Conservation (phyloP, 2,113 vertebrate genomes). For the Genyomyrus donnyi region DNA sequence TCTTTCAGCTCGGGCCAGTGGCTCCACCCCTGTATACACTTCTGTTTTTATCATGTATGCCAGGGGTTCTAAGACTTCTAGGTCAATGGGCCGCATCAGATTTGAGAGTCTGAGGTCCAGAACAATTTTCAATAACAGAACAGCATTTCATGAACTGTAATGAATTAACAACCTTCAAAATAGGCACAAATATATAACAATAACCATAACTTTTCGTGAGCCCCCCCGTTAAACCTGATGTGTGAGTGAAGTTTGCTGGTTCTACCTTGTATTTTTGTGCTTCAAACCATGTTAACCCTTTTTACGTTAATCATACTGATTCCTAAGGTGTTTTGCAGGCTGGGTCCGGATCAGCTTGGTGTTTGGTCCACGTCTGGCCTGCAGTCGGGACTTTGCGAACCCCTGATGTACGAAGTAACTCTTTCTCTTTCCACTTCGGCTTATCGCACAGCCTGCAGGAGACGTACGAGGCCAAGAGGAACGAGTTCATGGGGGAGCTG, state of each 20-base stretch:
- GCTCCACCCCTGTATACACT: background rate
- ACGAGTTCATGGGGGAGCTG: slow-evolving; percentile 93
- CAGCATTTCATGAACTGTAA: background rate
- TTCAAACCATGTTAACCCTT: too few relatives aligned
- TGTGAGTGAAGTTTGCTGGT: too few relatives aligned
- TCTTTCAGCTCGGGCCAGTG: background rate
- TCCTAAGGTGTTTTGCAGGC: background rate
- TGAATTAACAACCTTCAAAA: background rate
- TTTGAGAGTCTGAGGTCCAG: background rate
- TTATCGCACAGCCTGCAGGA: slow-evolving; percentile 77
- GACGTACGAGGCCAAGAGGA: slow-evolving; percentile 95
- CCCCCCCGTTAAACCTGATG: too few relatives aligned
- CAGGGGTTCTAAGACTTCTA: background rate
- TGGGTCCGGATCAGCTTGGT: background rate
- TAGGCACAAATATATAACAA: background rate
- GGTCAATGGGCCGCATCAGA: background rate
- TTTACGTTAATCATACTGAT: too few relatives aligned
- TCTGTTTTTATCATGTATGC: background rate
- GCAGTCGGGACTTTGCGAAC: too few relatives aligned
- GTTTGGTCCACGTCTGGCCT: background rate
- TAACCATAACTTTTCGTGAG: too few relatives aligned
- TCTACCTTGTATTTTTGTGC: too few relatives aligned
- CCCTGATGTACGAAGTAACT: background rate
- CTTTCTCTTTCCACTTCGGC: background rate
- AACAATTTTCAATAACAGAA: background rate